Evolutionary conservation across 2,797 vertebrate species (phyloP), one percentile per base, ranked within the genome.

Genomic region (Typhlichthys subterraneus): DNA sequence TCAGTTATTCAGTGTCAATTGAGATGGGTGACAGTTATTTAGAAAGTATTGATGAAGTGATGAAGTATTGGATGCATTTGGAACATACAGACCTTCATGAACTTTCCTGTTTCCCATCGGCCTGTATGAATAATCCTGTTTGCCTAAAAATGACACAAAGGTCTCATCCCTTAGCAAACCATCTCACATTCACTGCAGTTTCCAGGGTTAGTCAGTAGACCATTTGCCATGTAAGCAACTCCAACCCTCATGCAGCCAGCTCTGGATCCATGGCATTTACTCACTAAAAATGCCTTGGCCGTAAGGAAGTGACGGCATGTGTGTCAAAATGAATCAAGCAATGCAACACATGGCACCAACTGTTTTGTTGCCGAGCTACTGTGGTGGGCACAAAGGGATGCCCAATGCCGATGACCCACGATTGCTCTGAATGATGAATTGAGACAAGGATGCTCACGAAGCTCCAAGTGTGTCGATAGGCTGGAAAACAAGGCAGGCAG

Each of bases 281-380:
- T 88, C 81, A 79, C 65, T 63, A 66, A 60, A 70, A 73, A 69
- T 55, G 72, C 63, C 68, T 72, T 70, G 63, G 3, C 23, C 4
- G 23, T 29, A 29, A 29, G 4, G 23, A 29, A 29, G 0, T 3
- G 67, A 73, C 7, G 4, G 58, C 46, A 33, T 48, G 60, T 57
- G 67, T 65, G 75, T 86, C 87, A 84, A 53, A 72, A 75, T 52
- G 67, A 79, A 86, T 92, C 71, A 88, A 2, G 52, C 49, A 62
- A 59, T 12, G 57, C 61, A 61, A 65, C 76, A 71, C 77, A 80
- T 71, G 63, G 67, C 72, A 72, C 59, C 69, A 46, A 61, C 67
- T 63, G 73, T 57, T 80, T 73, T 65, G 60, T 76, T 68, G 59
- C 71, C 0, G 33, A 59, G 63, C 48, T 59, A 54, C 65, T 69